Evolutionary conservation across 2,888 invertebrate species (phyloP).

Genomic region (Limnephilus rhombicus): DNA sequence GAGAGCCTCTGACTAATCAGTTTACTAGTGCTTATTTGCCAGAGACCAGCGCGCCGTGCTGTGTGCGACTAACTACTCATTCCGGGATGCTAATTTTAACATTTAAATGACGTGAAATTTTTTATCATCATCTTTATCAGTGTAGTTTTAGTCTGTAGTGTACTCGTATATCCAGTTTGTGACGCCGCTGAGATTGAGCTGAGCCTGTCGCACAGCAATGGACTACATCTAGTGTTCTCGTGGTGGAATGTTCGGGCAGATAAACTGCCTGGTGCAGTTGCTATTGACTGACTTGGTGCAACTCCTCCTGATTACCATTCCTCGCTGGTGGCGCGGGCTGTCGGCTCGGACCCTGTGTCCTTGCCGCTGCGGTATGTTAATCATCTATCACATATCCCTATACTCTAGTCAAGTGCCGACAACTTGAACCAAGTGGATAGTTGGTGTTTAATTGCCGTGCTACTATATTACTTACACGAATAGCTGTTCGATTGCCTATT

Average conservation of each 20-base stretch:
- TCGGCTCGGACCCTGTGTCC: slow-evolving; percentile 26
- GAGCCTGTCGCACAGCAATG: not conserved
- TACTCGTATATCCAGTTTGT: not conserved
- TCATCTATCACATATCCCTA: too few relatives aligned
- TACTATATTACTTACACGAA: not conserved
- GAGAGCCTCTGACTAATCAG: slow-evolving; percentile 24
- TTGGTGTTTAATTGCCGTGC: too few relatives aligned
- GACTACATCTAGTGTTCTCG: not conserved
- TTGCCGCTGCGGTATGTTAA: slow-evolving; percentile 51
- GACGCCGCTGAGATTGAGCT: not conserved
- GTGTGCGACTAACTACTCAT: not conserved
- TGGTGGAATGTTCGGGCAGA: not conserved
- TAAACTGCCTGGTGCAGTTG: slow-evolving; percentile 43
- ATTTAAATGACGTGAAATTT: not conserved
- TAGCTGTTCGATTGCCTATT: not conserved
- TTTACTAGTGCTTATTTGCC: not conserved
- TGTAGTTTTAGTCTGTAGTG: not conserved
- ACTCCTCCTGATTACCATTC: slow-evolving; percentile 52
- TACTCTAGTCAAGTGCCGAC: not conserved
- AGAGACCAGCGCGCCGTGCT: not conserved
- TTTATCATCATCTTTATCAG: not conserved
- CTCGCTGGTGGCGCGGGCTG: slow-evolving; percentile 51
- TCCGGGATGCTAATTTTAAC: not conserved
- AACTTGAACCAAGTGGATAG: too few relatives aligned
- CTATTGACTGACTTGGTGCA: slow-evolving; percentile 44